Evolutionary conservation across 53 echinoderm and acorn worm genomes (phyloP).

Genomic region (Crossaster papposus): DNA sequence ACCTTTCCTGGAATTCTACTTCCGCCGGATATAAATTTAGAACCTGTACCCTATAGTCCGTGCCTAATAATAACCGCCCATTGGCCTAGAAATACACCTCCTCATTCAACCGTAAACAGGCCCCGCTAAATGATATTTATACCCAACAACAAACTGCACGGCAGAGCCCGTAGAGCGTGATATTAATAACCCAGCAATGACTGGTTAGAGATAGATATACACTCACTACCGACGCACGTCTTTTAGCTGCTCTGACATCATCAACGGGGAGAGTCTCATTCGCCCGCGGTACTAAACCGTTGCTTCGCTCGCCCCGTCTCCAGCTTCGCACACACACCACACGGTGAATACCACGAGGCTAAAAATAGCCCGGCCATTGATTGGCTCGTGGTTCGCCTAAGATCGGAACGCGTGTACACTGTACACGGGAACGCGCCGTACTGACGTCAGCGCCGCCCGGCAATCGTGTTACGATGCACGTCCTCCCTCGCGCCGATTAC

Average conservation of each 20-base stretch:
- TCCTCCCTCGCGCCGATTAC: conserved; percentile 42
- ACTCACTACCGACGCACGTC: conserved; percentile 28
- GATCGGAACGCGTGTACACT: background rate
- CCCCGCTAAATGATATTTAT: conserved; percentile 32
- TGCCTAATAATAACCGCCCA: conserved; percentile 8
- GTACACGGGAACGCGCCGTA: background rate
- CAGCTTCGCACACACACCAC: too few relatives aligned
- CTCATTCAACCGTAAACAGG: background rate
- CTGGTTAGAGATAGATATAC: background rate
- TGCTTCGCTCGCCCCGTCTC: conserved; percentile 3
- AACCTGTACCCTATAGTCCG: background rate
- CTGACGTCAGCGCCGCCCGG: conserved; percentile 50
- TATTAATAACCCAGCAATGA: conserved; percentile 36
- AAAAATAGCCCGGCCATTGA: conserved; percentile 55
- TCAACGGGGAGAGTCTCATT: background rate
- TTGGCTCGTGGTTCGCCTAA: background rate
- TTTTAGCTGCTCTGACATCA: conserved; percentile 44
- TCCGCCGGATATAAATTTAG: conserved; percentile 25
- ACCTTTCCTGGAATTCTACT: conserved; percentile 38
- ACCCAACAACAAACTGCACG: background rate
- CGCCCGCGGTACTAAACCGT: too few relatives aligned
- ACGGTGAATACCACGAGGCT: conserved; percentile 18
- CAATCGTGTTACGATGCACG: conserved; percentile 59
- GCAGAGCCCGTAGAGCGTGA: background rate
- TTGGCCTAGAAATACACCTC: conserved; percentile 37